A percentile compares a stretch with the other conserved stretches of the same genome.
These are phyloP conservation scores for Rhysida immarginata DNA, from an alignment of 1,140 invertebrate species.

Conservation along the genomic window DNA sequence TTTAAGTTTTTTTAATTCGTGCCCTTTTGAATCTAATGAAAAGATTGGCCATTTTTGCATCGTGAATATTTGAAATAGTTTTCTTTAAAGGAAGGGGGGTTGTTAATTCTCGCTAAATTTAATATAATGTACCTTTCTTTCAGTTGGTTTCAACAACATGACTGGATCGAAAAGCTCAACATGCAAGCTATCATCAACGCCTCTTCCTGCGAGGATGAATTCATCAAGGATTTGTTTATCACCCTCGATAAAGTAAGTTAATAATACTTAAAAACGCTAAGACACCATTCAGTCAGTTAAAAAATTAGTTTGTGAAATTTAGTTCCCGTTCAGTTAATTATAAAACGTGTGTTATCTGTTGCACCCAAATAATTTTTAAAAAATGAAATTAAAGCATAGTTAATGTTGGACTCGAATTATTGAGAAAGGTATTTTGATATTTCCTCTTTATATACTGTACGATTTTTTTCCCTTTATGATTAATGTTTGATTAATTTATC, in stretches of 20 bases:
- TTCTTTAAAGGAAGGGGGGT: too few relatives aligned
- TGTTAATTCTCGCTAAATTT: too few relatives aligned
- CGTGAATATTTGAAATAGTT: too few relatives aligned
- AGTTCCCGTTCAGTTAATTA: background rate
- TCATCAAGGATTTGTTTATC: constrained; percentile 3
- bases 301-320: background rate
- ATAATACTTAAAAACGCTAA: background rate
- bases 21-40: too few relatives aligned
- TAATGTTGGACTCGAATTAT: background rate
- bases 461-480: too few relatives aligned
- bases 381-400: background rate
- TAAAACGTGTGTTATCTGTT: background rate
- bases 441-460: too few relatives aligned
- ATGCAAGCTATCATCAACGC: constrained; percentile 6
- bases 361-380: background rate
- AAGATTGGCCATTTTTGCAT: too few relatives aligned
- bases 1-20: too few relatives aligned
- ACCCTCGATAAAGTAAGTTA: constrained; percentile 1
- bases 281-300: background rate
- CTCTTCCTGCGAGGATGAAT: constrained; percentile 5
- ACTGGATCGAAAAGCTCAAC: background rate
- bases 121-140: too few relatives aligned
- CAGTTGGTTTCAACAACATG: constrained; percentile 3
- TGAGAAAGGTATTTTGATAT: background rate
- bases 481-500: too few relatives aligned